Evolutionary conservation across 2,888 invertebrate genomes (phyloP).

Genomic region (Acanthoscelides obtectus): DNA sequence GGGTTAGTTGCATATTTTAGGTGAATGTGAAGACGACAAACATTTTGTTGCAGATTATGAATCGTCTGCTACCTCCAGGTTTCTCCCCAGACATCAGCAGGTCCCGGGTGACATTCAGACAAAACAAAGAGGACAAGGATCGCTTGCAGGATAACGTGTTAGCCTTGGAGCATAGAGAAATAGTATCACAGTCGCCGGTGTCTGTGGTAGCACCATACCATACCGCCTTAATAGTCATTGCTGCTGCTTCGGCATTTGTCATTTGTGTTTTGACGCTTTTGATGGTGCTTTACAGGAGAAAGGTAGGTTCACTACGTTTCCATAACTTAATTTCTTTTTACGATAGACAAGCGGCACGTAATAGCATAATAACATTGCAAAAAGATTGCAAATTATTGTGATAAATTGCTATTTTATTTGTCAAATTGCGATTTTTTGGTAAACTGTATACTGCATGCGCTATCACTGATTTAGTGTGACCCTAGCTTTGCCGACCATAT

Average conservation of each 20-base stretch:
- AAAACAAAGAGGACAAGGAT: conserved; percentile 37
- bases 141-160: conserved; percentile 44
- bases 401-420: no score
- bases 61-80: conserved; percentile 45
- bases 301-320: conserved; percentile 47
- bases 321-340: background rate
- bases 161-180: conserved; percentile 62
- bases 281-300: conserved; percentile 68
- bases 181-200: conserved; percentile 62
- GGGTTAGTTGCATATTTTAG: no score
- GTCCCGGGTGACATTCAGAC: conserved; percentile 58
- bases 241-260: conserved; percentile 73
- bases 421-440: no score
- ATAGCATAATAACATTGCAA: background rate
- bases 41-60: conserved; percentile 43
- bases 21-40: background rate
- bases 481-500: no score
- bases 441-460: no score
- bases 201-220: conserved; percentile 69
- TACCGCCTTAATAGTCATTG: conserved; percentile 70
- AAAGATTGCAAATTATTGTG: no score
- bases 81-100: conserved; percentile 60
- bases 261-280: conserved; percentile 72
- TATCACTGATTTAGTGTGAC: no score
- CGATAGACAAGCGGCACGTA: background rate